Evolutionary conservation across 2,888 invertebrate genomes (phyloP).

Genomic region (Reticulitermes lucifugus): DNA sequence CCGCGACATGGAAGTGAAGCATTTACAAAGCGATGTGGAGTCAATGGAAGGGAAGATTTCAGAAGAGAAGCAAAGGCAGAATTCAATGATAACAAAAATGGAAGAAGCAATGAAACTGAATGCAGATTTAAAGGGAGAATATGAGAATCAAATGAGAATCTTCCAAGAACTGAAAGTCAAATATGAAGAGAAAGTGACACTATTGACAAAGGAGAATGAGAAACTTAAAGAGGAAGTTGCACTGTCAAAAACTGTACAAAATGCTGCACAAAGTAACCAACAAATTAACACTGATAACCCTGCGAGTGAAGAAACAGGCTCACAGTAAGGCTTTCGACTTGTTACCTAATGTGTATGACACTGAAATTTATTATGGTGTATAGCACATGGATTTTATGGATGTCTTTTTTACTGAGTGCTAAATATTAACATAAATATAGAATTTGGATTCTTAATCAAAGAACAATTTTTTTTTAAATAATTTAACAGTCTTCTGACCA

Average conservation of each 20-base stretch:
- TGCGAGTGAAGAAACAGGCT: neutral
- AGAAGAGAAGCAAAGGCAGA: conserved; percentile 78
- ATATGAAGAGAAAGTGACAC: conserved; percentile 74
- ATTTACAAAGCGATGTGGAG: conserved; percentile 76
- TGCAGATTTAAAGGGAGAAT: conserved; percentile 80
- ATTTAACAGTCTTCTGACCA: too few species aligned
- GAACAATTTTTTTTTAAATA: too few species aligned
- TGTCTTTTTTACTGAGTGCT: too few species aligned
- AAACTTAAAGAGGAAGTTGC: conserved; percentile 30
- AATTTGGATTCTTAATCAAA: too few species aligned
- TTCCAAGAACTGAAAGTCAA: conserved; percentile 77
- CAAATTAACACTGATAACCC: neutral
- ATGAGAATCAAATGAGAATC: conserved; percentile 79
- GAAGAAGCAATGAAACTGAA: conserved; percentile 79
- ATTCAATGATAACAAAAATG: conserved; percentile 76
- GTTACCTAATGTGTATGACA: neutral
- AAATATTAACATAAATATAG: too few species aligned
- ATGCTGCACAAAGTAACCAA: neutral
- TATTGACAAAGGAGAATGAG: conserved; percentile 68
- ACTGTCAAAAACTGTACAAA: neutral
- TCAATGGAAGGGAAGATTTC: conserved; percentile 77
- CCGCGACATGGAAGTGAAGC: conserved; percentile 70
- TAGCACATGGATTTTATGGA: too few species aligned
- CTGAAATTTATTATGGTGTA: neutral
- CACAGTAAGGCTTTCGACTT: neutral